A percentile compares a stretch with the other conserved stretches of the same genome.
Conservation (phyloP, 2,888 invertebrate genomes). For the Nezara viridula region DNA sequence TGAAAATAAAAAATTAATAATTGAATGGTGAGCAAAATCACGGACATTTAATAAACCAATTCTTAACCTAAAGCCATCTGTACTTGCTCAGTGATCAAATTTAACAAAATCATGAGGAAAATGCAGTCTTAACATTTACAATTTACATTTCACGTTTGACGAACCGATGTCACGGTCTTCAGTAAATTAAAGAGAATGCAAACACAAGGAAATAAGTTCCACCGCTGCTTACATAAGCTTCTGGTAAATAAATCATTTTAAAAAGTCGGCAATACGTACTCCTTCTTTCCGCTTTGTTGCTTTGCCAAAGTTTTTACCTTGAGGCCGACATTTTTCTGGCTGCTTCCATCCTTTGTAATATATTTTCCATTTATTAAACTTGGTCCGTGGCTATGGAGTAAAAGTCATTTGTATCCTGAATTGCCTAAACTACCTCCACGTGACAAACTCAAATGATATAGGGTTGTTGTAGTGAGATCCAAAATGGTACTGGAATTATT, state of each 20-base stretch:
- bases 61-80: background rate
- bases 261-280: background rate
- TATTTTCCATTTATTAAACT: constrained; percentile 26
- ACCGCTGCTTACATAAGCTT: background rate
- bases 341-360: constrained; percentile 31
- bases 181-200: background rate
- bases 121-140: background rate
- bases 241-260: background rate
- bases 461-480: background rate
- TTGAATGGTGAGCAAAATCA: no score
- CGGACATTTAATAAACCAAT: no score
- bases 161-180: background rate
- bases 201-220: background rate
- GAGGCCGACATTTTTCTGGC: background rate
- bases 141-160: background rate
- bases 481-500: background rate
- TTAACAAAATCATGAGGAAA: background rate
- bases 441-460: background rate
- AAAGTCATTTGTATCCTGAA: constrained; percentile 8
- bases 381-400: background rate
- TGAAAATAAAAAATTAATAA: no score
- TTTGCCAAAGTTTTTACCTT: constrained; percentile 19
- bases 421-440: background rate
- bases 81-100: background rate
- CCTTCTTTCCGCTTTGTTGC: constrained; percentile 4